A percentile compares a stretch with the other conserved stretches of the same genome.
phyloP scores from a whole-genome alignment of 2,797 vertebrate species.

The Orientallactaga sibirica region DNA sequence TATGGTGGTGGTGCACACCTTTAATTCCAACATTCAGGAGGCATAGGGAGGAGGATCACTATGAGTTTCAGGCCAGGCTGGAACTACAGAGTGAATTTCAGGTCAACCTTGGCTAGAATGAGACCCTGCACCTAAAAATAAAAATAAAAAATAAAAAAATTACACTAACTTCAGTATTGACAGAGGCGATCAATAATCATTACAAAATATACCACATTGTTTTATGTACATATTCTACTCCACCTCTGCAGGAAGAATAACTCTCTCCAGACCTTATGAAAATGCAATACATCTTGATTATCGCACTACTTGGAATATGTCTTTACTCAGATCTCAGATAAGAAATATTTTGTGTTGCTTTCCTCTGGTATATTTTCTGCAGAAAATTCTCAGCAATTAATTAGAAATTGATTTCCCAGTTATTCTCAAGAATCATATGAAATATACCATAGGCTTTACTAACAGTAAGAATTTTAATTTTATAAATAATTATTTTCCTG shows the following conservation, averaged over 20 bases:
- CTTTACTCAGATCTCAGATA: background rate
- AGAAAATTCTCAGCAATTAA: constrained; percentile 44
- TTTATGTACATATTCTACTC: constrained; percentile 38
- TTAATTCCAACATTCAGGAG: too few species aligned
- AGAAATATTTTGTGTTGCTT: constrained; percentile 45
- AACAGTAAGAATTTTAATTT: constrained; percentile 59
- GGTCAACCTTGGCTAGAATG: too few species aligned
- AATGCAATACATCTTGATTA: constrained; percentile 39
- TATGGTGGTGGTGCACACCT: too few species aligned
- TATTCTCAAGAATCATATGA: constrained; percentile 42
- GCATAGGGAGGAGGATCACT: too few species aligned
- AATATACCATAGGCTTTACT: constrained; percentile 36
- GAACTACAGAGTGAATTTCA: too few species aligned
- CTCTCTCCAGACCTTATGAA: constrained; percentile 52
- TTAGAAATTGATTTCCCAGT: constrained; percentile 51
- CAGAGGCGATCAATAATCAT: background rate
- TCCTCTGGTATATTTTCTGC: constrained; percentile 12
- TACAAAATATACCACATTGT: background rate
- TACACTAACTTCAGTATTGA: background rate
- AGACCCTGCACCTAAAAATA: too few species aligned
- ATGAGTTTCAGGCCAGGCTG: too few species aligned
- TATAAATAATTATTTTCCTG: constrained; percentile 32
- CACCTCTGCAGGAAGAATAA: background rate
- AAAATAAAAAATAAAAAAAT: constrained; percentile 21
- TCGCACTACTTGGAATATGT: background rate